phyloP scores from a whole-genome alignment of 2,113 vertebrate genomes.

The Leucopternis melanops region DNA sequence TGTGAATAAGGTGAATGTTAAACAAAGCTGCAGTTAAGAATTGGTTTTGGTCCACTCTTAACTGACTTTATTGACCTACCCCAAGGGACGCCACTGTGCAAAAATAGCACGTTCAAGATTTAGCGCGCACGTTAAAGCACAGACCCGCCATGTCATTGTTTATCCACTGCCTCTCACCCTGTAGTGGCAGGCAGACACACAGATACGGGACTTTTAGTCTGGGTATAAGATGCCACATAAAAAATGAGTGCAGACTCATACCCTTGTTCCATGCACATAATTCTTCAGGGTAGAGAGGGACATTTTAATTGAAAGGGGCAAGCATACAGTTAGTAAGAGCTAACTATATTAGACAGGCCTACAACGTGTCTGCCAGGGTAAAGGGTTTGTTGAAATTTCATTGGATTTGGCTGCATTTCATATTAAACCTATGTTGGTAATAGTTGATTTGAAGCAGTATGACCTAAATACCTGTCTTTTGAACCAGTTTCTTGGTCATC shows the following conservation, averaged over 20 bases:
- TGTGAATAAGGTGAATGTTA: background rate
- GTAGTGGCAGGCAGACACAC: background rate
- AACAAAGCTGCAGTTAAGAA: background rate
- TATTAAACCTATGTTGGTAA: background rate
- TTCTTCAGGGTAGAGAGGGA: background rate
- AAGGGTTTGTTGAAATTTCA: background rate
- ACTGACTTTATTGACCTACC: background rate
- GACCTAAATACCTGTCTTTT: background rate
- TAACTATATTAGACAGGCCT: background rate
- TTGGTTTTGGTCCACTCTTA: background rate
- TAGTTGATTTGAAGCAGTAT: background rate
- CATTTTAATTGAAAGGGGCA: background rate
- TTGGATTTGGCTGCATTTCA: background rate
- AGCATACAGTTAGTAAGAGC: background rate
- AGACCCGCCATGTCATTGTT: background rate
- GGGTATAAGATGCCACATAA: background rate
- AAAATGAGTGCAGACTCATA: background rate
- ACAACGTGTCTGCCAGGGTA: background rate
- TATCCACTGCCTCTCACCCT: background rate
- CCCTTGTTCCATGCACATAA: background rate
- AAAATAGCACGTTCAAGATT: background rate
- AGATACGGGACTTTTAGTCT: background rate
- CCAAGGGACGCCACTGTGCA: background rate
- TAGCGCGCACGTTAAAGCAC: accelerated
- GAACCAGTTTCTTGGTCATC: background rate